Evolutionary conservation across 2,888 invertebrate genomes (phyloP).

Genomic region (Stenchaetothrips biformis): DNA sequence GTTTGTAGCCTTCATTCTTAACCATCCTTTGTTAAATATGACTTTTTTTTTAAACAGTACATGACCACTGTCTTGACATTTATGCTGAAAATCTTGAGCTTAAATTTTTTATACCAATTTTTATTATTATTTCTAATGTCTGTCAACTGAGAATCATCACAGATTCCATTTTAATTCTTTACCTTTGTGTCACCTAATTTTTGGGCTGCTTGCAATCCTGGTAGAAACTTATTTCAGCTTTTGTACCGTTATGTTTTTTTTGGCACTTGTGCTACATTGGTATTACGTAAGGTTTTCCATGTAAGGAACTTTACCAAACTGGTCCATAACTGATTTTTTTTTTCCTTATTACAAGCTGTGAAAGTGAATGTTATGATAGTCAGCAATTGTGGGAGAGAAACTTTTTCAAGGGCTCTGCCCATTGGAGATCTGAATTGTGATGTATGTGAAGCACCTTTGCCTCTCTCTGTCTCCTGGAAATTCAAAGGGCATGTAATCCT

Average conservation of each 20-base stretch:
- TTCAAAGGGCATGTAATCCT: constrained; percentile 4
- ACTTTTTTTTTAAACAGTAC: too few relatives aligned
- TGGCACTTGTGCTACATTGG: neutral
- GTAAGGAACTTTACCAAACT: neutral
- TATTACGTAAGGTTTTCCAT: constrained; percentile 5
- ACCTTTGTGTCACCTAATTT: too few relatives aligned
- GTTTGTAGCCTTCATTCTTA: too few relatives aligned
- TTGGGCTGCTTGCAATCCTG: too few relatives aligned
- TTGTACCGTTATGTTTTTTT: constrained; percentile 15
- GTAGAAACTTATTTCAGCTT: too few relatives aligned
- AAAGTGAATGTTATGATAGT: neutral
- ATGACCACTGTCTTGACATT: too few relatives aligned
- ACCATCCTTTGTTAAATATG: too few relatives aligned
- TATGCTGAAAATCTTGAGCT: too few relatives aligned
- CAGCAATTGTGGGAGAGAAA: neutral
- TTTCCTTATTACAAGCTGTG: neutral
- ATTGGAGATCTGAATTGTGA: constrained; percentile 19
- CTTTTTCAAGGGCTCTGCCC: neutral
- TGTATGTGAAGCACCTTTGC: constrained; percentile 21
- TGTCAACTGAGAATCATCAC: too few relatives aligned
- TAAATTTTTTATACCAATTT: too few relatives aligned
- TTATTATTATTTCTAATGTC: too few relatives aligned
- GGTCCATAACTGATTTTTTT: neutral
- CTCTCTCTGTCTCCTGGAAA: constrained; percentile 13
- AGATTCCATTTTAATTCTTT: too few relatives aligned